These are phyloP conservation scores for Teinopalpus imperialis DNA, from an alignment of 2,888 invertebrate genomes.

Conservation along the genomic window DNA sequence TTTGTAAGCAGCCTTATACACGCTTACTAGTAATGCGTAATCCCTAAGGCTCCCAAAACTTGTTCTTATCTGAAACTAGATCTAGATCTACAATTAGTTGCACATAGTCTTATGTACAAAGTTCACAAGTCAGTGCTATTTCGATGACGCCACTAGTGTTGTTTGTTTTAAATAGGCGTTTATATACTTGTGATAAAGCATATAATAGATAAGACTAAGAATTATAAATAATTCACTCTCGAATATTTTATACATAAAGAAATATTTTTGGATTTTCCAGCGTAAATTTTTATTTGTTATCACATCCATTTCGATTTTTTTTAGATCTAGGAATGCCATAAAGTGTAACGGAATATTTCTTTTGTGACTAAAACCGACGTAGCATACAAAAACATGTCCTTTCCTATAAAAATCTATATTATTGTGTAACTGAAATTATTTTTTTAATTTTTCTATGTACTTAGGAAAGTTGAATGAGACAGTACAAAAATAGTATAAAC, in stretches of 20 bases:
- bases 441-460: too few relatives aligned
- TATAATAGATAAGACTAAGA: too few relatives aligned
- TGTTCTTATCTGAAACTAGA: constrained; percentile 1
- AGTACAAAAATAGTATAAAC: constrained; percentile 26
- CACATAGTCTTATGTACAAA: constrained; percentile 3
- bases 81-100: constrained; percentile 1
- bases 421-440: too few relatives aligned
- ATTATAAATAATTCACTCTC: constrained; percentile 7
- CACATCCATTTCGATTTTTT: too few relatives aligned
- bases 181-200: neutral
- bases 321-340: too few relatives aligned
- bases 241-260: constrained; percentile 3
- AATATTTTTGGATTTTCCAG: too few relatives aligned
- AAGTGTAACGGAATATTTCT: too few relatives aligned
- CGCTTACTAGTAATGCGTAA: constrained; percentile 54
- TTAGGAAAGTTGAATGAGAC: too few relatives aligned
- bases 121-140: constrained; percentile 2
- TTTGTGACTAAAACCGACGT: too few relatives aligned
- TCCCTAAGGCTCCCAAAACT: constrained; percentile 12
- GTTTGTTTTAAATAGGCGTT: constrained; percentile 6
- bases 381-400: too few relatives aligned
- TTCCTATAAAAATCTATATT: too few relatives aligned
- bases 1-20: constrained; percentile 45
- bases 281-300: too few relatives aligned
- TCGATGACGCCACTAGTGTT: neutral